Evolutionary conservation across 2,113 vertebrate species (phyloP).

Genomic region (Anhinga rufa): DNA sequence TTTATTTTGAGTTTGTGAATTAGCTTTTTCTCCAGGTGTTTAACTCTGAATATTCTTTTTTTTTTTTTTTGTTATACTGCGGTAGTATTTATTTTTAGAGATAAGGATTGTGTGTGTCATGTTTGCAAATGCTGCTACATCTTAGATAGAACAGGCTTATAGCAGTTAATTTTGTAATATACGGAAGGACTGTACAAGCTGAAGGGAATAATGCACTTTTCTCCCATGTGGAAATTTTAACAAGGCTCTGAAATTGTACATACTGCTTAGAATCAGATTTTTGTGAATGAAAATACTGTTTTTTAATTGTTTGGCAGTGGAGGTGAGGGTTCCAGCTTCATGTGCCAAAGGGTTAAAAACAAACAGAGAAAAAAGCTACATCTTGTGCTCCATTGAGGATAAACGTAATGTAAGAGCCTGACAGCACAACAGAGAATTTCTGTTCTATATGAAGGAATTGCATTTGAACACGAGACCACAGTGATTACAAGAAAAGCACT

Average conservation of each 20-base stretch:
- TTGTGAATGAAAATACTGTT: constrained; percentile 52
- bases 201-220: constrained; percentile 73
- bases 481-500: constrained; percentile 49
- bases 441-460: constrained; percentile 26
- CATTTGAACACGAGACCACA: constrained; percentile 26
- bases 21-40: constrained; percentile 70
- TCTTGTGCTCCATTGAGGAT: constrained; percentile 25
- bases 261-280: constrained; percentile 55
- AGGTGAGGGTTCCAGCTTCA: constrained; percentile 29
- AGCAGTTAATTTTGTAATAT: constrained; percentile 69
- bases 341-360: constrained; percentile 46
- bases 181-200: constrained; percentile 72
- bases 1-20: constrained; percentile 66
- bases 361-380: not conserved
- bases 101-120: constrained; percentile 72
- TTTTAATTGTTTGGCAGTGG: constrained; percentile 60
- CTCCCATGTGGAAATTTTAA: constrained; percentile 59
- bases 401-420: not conserved
- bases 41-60: constrained; percentile 41
- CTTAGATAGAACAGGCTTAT: constrained; percentile 61
- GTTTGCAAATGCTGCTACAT: constrained; percentile 74
- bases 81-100: constrained; percentile 84
- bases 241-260: constrained; percentile 69
- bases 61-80: constrained; percentile 43
- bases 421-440: not conserved